Base-by-base conservation (phyloP, 30 jellyfish, hydroid and myxozoan genomes). In the Turritopsis dohrnii region DNA sequence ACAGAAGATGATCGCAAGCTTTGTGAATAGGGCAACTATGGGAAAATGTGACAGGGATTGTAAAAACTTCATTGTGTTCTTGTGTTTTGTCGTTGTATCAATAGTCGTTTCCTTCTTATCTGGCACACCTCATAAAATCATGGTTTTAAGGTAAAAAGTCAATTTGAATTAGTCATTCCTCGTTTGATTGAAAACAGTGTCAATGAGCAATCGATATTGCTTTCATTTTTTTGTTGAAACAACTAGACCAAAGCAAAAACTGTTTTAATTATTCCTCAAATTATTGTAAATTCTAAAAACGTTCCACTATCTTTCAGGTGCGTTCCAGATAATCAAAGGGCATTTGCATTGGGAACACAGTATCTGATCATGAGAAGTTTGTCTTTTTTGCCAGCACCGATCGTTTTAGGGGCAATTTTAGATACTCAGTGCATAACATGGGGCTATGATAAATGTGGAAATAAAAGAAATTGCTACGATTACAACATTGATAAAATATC, bases 291-390 rank as follows among this genome's bases (percentile, higher is more conserved):
- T n/a, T n/a, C n/a, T 41, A 41, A 41, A 41, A 3, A 41, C 60
- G 60, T 41, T 41, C 9, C 60, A 41, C 60, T 41, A 41, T 41
- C 52, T 17, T 28, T 31, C 7, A 93, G 98, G 81, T 83, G 90
- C 28, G 98, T 93, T 28, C 96, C 98, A 7, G 98, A 88, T 75
- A 93, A 93, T 72, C 98, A 93, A 66, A 75, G 98, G 28, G 90
- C 98, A 5, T 93, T 28, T 76, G 98, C 96, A 18, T 81, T 93
- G 18, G 98, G 98, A 1, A 27, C 87, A 54, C 96, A 93, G 74
- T 88, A 88, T 71, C 75, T 93, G 69, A 81, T 93, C 88, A 69
- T 93, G 96, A 96, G 98, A 19, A 71, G 95, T 76, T 81, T 93
- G 66, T 88, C 96, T 76, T 93, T 93, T 54, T 79, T 93, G 18